phyloP scores from a whole-genome alignment of 2,888 invertebrate genomes.

The Cryptocheilus praepositus region DNA sequence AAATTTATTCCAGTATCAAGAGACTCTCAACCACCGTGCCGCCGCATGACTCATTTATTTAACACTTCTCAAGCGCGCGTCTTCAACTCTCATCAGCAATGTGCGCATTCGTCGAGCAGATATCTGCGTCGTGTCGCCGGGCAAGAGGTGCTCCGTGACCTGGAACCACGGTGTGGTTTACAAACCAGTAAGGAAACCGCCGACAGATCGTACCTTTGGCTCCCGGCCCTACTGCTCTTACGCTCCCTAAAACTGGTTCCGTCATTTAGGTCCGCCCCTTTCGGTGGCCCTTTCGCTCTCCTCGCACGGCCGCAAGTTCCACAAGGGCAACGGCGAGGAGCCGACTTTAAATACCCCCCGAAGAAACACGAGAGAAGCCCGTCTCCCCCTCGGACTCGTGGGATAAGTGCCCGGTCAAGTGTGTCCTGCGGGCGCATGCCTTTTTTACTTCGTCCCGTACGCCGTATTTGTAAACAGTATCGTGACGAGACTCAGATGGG shows the following conservation, averaged over 20 bases:
- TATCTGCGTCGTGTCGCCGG: conserved; percentile 4
- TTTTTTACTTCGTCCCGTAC: too few species aligned
- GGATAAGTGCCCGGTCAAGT: neutral
- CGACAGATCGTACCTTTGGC: conserved; percentile 49
- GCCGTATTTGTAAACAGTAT: too few species aligned
- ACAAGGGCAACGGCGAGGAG: conserved; percentile 20
- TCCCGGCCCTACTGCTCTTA: conserved; percentile 62
- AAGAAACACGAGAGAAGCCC: conserved; percentile 34
- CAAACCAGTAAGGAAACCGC: conserved; percentile 54
- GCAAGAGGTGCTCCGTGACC: conserved; percentile 42
- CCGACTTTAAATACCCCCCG: conserved; percentile 49
- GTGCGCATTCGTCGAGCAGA: too few species aligned
- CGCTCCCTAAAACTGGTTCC: conserved; percentile 70
- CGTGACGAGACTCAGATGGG: too few species aligned
- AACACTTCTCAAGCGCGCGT: too few species aligned
- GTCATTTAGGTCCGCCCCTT: conserved; percentile 60
- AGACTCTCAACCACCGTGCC: too few species aligned
- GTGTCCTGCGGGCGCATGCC: too few species aligned
- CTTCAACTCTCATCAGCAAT: too few species aligned
- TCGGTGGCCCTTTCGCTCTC: conserved; percentile 37
- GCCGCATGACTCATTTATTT: too few species aligned
- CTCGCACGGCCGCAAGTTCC: conserved; percentile 21
- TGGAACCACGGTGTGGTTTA: conserved; percentile 50
- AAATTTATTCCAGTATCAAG: too few species aligned
- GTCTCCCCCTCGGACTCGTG: neutral